Evolutionary conservation across 2,113 vertebrate genomes (phyloP).

Genomic region (Scytalopus superciliaris): DNA sequence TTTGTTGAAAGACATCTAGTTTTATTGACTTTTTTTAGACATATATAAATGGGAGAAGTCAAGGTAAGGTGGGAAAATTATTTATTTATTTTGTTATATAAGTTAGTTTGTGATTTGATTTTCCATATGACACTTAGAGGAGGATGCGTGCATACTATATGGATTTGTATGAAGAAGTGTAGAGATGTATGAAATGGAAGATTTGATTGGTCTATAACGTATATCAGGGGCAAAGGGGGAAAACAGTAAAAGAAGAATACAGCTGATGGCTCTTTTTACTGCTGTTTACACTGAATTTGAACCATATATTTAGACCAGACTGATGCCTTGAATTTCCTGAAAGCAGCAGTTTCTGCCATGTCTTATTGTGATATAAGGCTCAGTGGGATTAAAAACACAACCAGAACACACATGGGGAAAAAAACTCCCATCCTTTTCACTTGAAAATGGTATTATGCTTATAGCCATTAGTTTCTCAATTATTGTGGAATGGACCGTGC

Average conservation of each 20-base stretch:
- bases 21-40: constrained; percentile 9
- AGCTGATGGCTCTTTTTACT: not conserved
- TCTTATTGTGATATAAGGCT: not conserved
- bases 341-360: not conserved
- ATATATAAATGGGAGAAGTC: constrained; percentile 20
- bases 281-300: not conserved
- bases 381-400: not conserved
- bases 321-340: not conserved
- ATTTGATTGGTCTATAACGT: not conserved
- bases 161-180: not conserved
- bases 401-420: not conserved
- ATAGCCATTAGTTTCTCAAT: not conserved
- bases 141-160: not conserved
- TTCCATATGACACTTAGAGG: constrained; percentile 1
- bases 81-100: not conserved
- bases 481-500: not conserved
- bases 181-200: not conserved
- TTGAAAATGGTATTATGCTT: not conserved
- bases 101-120: constrained; percentile 16
- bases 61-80: constrained; percentile 14
- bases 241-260: not conserved
- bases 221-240: not conserved
- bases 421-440: not conserved
- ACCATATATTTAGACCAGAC: not conserved
- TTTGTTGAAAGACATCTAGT: constrained; percentile 63